Evolutionary conservation across 2,113 vertebrate genomes (phyloP), one percentile per base, ranked within the genome.

Genomic region (Gymnarchus niloticus): DNA sequence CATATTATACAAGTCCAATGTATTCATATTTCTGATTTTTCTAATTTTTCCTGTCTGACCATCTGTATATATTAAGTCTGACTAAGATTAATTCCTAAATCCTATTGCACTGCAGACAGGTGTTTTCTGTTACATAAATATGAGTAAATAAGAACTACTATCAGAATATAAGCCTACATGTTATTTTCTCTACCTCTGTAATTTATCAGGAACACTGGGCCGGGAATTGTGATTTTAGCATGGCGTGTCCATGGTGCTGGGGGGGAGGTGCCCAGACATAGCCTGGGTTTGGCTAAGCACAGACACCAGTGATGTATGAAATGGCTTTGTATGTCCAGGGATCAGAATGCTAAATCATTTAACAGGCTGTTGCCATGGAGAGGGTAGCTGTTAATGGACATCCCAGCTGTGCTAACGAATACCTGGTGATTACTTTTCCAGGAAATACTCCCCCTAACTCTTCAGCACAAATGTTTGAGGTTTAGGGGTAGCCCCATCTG

Each of bases 11-110:
- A 92, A 94, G 95, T 94, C 92, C 92, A 95, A 96, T 94, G 94
- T 95, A 96, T 97, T 96, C 95, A 94, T 96, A 95, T 95, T 95
- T 96, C 94, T 95, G 95, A 95, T 95, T 96, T 96, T 94, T 96
- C 94, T 95, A 96, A 96, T 96, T 96, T 96, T 95, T 96, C 92
- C 94, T 96, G 95, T 96, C 94, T 93, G 95, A 96, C 96, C 95
- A 97, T 96, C 96, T 96, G 96, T 95, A 95, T 93, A 93, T 94
- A 93, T 95, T 95, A 95, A 95, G 91, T 93, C 94, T 95, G 94
- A 96, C 94, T 93, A 94, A 96, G 96, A 96, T 96, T 96, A 97
- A 97, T 97, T 95, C 92, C 91, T 91, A 95, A 95, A 96, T 97
- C 92, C 92, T 92, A 93, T 93, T 94, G 93, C 91, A 93, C 93